Percentiles rank a stretch among this genome's conserved stretches.
phyloP scores from a whole-genome alignment of 2,113 vertebrate species.

The Eurystomus gularis region DNA sequence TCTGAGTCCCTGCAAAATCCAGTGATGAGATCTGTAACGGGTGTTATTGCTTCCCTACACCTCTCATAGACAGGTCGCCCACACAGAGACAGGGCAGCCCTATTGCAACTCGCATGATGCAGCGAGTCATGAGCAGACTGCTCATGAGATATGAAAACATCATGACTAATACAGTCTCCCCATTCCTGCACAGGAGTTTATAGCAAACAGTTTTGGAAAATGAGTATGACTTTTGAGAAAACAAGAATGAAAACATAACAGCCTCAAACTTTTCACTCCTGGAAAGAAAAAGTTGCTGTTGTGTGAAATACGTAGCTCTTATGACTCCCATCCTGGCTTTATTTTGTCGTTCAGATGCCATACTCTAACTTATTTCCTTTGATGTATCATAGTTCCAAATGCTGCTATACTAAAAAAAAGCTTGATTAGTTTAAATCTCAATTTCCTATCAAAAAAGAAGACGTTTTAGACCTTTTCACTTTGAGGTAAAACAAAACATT shows the following conservation, averaged over 20 bases:
- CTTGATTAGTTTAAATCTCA: neutral
- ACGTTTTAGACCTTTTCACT: neutral
- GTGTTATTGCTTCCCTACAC: neutral
- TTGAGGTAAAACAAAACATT: neutral
- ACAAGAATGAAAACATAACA: neutral
- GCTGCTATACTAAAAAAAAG: neutral
- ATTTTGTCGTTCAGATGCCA: neutral
- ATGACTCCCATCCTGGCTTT: neutral
- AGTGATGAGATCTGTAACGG: neutral
- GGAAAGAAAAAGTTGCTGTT: neutral
- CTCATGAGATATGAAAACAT: neutral
- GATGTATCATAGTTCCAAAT: neutral
- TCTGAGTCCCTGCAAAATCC: neutral
- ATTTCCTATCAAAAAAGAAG: neutral
- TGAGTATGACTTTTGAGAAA: neutral
- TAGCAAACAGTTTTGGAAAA: neutral
- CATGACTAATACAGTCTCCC: neutral
- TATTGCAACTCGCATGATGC: accelerated
- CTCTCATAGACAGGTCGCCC: neutral
- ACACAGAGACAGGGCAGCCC: neutral
- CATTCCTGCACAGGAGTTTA: neutral
- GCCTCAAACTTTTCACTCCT: neutral
- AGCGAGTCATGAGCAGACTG: too few relatives aligned
- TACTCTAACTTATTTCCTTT: neutral
- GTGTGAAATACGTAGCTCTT: neutral